Conservation (phyloP, 1,140 invertebrate genomes). For the Micrasema minimum region DNA sequence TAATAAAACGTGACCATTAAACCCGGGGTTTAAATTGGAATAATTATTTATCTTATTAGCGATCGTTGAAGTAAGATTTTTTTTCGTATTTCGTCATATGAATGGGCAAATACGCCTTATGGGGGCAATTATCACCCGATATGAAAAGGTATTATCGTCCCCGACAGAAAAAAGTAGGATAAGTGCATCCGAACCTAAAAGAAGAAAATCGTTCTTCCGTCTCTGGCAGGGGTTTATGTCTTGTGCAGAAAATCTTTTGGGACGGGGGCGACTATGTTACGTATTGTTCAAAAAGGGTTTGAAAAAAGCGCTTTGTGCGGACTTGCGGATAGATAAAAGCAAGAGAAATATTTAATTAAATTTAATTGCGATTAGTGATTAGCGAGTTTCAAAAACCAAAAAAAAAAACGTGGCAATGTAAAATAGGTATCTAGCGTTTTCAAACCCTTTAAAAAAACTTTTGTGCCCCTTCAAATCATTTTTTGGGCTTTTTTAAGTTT, state of each 20-base stretch:
- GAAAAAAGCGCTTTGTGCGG: neutral
- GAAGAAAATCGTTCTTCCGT: slow-evolving; percentile 4
- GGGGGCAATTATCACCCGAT: slow-evolving; percentile 1
- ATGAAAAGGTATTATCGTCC: neutral
- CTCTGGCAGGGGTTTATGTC: neutral
- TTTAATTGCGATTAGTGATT: too few species aligned
- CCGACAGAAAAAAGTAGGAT: slow-evolving; percentile 9
- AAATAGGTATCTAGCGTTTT: too few species aligned
- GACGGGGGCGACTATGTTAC: slow-evolving; percentile 9
- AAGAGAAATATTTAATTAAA: too few species aligned
- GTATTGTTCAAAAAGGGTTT: slow-evolving; percentile 11
- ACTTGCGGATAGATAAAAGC: slow-evolving; percentile 4
- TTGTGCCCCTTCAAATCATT: too few species aligned
- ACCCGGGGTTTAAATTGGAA: neutral
- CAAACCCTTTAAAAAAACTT: too few species aligned
- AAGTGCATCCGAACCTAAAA: slow-evolving; percentile 32
- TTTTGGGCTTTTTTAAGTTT: too few species aligned
- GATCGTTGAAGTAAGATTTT: neutral
- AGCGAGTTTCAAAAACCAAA: too few species aligned
- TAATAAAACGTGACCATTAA: slow-evolving; percentile 13
- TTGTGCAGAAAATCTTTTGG: slow-evolving; percentile 17
- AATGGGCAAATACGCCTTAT: slow-evolving; percentile 11
- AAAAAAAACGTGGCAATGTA: too few species aligned
- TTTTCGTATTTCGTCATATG: neutral
- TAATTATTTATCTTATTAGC: slow-evolving; percentile 10